Percentiles rank a stretch among this genome's conserved stretches.
phyloP scores from a whole-genome alignment of 2,888 invertebrate genomes.

The Crossocerus cetratus region DNA sequence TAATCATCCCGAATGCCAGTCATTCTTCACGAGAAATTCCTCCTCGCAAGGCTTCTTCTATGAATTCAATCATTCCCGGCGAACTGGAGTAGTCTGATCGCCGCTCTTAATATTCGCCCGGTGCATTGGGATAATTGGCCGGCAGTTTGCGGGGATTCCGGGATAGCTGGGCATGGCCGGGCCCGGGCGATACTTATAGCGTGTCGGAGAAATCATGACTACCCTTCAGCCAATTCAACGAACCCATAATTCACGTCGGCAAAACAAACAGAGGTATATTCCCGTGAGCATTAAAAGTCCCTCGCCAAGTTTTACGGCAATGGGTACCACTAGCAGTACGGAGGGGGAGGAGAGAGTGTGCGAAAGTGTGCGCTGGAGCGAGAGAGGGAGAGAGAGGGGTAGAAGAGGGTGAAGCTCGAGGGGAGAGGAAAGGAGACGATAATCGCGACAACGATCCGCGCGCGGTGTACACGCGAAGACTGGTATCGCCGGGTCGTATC shows the following conservation, averaged over 20 bases:
- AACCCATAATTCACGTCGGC: slow-evolving; percentile 2
- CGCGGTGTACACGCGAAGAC: slow-evolving; percentile 3
- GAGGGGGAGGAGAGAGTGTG: slow-evolving; percentile 4
- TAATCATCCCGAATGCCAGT: too few relatives aligned
- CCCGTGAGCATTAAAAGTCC: slow-evolving; percentile 1
- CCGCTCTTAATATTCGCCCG: too few relatives aligned
- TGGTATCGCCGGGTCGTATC: slow-evolving; percentile 4
- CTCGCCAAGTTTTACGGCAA: background rate
- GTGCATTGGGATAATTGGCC: background rate
- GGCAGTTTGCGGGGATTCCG: background rate
- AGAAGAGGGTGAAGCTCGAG: slow-evolving; percentile 7
- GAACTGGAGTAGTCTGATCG: too few relatives aligned
- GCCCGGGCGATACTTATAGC: background rate
- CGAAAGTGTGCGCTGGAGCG: too few relatives aligned
- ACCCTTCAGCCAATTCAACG: slow-evolving; percentile 1
- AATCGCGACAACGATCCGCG: slow-evolving; percentile 6
- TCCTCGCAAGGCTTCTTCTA: too few relatives aligned
- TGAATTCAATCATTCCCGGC: too few relatives aligned
- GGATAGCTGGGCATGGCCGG: background rate
- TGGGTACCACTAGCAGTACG: background rate
- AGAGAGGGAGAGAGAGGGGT: background rate
- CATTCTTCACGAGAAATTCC: too few relatives aligned
- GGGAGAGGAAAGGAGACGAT: slow-evolving; percentile 5
- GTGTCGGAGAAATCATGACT: slow-evolving; percentile 2
- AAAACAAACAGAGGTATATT: slow-evolving; percentile 6